Evolutionary conservation across 2,113 vertebrate species (phyloP), one percentile per base, ranked within the genome.

Genomic region (Brachyhypopomus occidentalis): DNA sequence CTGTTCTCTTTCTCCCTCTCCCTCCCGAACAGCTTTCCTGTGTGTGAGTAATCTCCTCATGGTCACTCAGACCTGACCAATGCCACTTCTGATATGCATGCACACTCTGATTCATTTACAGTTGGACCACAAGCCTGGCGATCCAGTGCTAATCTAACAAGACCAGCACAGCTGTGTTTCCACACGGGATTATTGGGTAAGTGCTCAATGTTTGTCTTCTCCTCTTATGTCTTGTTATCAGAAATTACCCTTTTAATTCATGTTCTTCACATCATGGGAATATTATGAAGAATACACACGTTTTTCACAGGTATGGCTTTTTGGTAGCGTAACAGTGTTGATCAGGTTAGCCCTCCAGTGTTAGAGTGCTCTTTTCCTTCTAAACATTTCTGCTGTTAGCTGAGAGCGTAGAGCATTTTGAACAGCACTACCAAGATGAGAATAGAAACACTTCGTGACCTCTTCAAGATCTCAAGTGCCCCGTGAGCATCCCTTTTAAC

Each of bases 41-140:
- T 19, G 81, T 86, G 83, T 88, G 87, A 91, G 86, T 88, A 88
- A 88, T 74, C 78, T 70, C 70, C 34, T 83, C 77, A 77, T 86
- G 78, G 45, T 88, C 81, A 83, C 86, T 91, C 81, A 78, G 88
- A 89, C 56, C 86, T 86, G 87, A 86, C 86, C 87, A 85, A 87
- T 85, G 78, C 90, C 88, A 88, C 86, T 81, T 78, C 64, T 81
- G 73, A n/a, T 77, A 78, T 79, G 56, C 78, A 72, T 58, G 48
- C 69, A 69, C 81, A 27, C 62, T 70, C 71, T 66, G 78, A 60
- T 17, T 11, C 84, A 84, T 84, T 70, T 72, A 71, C 67, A 77
- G 62, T 76, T 67, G 73, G 83, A 66, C 66, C 63, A 52, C 25
- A 59, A 73, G 52, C 83, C 16, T 38, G 56, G 52, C 69, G 67